Conservation (phyloP, 2,797 vertebrate genomes). For the Enteromius viviparus region DNA sequence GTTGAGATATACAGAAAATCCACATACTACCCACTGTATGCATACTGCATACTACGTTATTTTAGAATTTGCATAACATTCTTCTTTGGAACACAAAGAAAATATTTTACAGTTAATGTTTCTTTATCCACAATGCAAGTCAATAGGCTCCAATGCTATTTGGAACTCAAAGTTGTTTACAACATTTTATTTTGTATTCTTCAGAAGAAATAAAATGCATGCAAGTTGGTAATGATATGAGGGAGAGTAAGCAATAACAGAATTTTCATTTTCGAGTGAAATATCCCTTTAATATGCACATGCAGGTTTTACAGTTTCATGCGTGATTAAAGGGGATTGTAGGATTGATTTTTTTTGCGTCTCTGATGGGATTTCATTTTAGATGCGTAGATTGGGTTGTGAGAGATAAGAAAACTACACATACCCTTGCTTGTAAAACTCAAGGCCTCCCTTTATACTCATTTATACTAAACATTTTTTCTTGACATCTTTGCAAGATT, state of each 20-base stretch:
- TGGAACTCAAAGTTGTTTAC: neutral
- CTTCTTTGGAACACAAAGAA: too few species aligned
- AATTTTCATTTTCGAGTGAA: conserved; percentile 7
- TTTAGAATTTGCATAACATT: neutral
- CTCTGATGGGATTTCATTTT: conserved; percentile 53
- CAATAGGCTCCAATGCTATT: neutral
- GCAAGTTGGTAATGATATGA: neutral
- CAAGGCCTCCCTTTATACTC: neutral
- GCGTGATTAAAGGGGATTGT: conserved; percentile 52
- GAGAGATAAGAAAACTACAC: conserved; percentile 21
- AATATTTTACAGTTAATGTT: neutral
- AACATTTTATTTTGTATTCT: neutral
- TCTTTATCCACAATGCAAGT: neutral
- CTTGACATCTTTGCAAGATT: neutral
- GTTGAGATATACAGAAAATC: neutral
- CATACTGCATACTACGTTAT: neutral
- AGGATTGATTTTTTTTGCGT: conserved; percentile 44
- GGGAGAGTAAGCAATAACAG: neutral
- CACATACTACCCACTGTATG: neutral
- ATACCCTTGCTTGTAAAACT: conserved; percentile 16
- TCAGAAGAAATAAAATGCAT: neutral
- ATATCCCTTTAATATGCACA: conserved; percentile 45
- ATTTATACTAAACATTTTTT: neutral
- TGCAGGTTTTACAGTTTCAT: conserved; percentile 47
- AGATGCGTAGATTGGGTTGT: conserved; percentile 44